phyloP scores from a whole-genome alignment of 2,113 vertebrate species.

The Hystrix cristata region DNA sequence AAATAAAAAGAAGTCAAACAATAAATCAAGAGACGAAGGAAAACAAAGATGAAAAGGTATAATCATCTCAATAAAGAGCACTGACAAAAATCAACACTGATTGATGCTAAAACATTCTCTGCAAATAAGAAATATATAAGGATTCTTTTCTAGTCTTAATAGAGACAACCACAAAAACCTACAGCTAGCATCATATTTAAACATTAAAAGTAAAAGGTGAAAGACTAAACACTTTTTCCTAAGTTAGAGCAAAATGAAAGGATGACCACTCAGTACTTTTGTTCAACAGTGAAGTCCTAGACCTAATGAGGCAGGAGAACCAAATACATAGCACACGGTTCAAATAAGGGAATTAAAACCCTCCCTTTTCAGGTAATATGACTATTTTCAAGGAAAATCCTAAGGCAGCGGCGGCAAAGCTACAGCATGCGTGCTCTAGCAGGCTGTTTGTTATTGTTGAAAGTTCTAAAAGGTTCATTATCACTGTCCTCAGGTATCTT shows the following conservation, averaged over 20 bases:
- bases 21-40: slow-evolving; percentile 12
- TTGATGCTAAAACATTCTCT: background rate
- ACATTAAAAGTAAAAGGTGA: background rate
- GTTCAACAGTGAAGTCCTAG: background rate
- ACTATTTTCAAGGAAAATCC: slow-evolving; percentile 20
- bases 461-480: background rate
- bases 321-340: background rate
- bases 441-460: background rate
- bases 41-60: slow-evolving; percentile 42
- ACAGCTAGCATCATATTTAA: background rate
- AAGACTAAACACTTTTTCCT: background rate
- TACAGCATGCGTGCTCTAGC: background rate
- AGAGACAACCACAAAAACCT: background rate
- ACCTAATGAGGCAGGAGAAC: background rate
- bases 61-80: background rate
- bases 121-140: slow-evolving; percentile 34
- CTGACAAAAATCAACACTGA: slow-evolving; percentile 22
- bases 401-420: background rate
- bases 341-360: slow-evolving; percentile 21
- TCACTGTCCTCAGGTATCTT: slow-evolving; percentile 10
- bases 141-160: background rate
- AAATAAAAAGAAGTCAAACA: slow-evolving; percentile 44
- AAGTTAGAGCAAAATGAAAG: background rate
- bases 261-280: background rate
- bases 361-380: slow-evolving; percentile 20